Base-by-base conservation (phyloP, 2,888 invertebrate genomes). In the Stegana nigrithorax region DNA sequence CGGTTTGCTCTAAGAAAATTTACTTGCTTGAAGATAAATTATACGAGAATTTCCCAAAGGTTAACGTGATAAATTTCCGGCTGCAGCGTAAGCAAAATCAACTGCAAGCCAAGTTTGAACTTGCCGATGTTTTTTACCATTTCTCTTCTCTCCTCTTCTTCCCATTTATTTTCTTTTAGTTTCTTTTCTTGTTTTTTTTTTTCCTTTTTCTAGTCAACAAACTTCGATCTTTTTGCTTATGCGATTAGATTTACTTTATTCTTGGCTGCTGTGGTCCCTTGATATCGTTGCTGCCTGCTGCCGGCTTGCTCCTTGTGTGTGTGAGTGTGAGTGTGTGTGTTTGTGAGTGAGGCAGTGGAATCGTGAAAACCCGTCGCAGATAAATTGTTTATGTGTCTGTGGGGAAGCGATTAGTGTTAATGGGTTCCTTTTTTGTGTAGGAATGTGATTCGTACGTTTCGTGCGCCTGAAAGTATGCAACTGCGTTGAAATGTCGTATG, bases 301-400 rank as follows among this genome's bases (percentile, higher is more conserved):
- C 63, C 66, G 65, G 65, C 67, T 80, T 78, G 78, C 76, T 78
- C 75, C 76, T 78, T 75, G 72, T 64, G 75, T n/a, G 6, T 56
- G 39, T 8, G 78, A 7, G 19, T 25, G 26, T 25, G 25, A 27
- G 51, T 27, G 65, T 65, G 68, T 70, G 57, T 73, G n/a, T 50
- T 25, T 26, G 50, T 25, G 8, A 19, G 14, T 1, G 63, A 68
- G 50, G 60, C 59, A 66, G 59, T 57, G 65, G 47, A 7, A 59
- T 42, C 57, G 63, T 1, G n/a, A 25, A 10, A 51, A 47, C n/a
- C 32, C 32, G 36, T 73, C 69, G 62, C 73, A 70, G 81, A 80
- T 78, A 78, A 78, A 80, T 80, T 80, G 81, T 78, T 78, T 78
- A 80, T 81, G 80, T 80, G 78, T 78, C 78, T 81, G 78, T 74